Base-by-base conservation (phyloP, 1,140 invertebrate genomes). In the Temnothorax longispinosus region DNA sequence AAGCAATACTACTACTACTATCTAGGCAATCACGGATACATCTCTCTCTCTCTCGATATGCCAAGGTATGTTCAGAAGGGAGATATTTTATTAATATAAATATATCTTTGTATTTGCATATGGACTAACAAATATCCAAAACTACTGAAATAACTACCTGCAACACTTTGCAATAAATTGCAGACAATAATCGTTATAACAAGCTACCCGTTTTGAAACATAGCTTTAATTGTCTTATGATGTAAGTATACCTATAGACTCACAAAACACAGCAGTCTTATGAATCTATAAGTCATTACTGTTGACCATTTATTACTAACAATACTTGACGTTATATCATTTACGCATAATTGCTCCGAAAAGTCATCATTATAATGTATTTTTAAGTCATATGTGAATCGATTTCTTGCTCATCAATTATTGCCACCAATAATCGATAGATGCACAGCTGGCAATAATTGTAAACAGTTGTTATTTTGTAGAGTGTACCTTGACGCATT, bases 21-120 rank as follows among this genome's bases (percentile, higher is more conserved):
- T 67, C 52, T 71, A 91, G 89, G 78, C 87, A 85, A 90, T 85
- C 56, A 82, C 72, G 60, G 74, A 88, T 87, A 86, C 60, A 88
- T 91, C 11, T 85, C n/a, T 85, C 44, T 85, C 44, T 85, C n/a
- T 85, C 52, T 67, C n/a, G 18, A 71, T 81, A 69, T 81, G 27
- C 60, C 32, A 27, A 67, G 15, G 50, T 81, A 71, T 81, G 77
- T 69, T 54, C 18, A 69, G 13, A 54, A 78, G n/a, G 32, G 10
- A 62, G 69, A 56, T 41, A 38, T 15, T 80, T 80, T 64, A 80
- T 67, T 21, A 27, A 56, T n/a, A 71, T 56, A 80, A 80, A 80
- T 47, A 50, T 64, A 67, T 32, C 32, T 27, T 41, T 56, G 67
- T 52, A 15, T 27, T 47, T 52, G 27, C 44, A 13, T 41, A 38